These are phyloP conservation scores for Eurosta solidaginis DNA, from an alignment of 1,140 invertebrate genomes.

Conservation along the genomic window DNA sequence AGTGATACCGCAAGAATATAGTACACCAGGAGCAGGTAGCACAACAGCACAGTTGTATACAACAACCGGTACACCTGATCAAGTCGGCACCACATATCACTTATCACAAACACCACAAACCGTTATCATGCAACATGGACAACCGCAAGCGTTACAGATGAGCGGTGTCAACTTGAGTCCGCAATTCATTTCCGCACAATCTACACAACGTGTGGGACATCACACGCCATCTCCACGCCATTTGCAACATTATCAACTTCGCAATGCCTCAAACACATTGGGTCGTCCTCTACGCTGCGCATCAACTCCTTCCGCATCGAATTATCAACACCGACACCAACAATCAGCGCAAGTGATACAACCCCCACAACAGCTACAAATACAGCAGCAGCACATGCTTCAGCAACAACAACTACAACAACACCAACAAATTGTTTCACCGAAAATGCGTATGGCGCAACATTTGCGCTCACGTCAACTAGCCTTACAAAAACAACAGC, in stretches of 20 bases:
- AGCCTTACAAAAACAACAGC: background rate
- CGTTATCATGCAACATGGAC: constrained; percentile 16
- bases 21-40: constrained; percentile 47
- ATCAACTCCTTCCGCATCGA: background rate
- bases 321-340: background rate
- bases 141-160: background rate
- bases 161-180: background rate
- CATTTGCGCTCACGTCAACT: background rate
- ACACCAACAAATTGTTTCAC: constrained; percentile 29
- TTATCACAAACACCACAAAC: constrained; percentile 15
- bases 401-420: constrained; percentile 11
- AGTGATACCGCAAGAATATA: constrained; percentile 37
- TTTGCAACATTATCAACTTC: constrained; percentile 1
- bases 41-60: constrained; percentile 48
- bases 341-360: constrained; percentile 16
- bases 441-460: constrained; percentile 34
- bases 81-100: background rate
- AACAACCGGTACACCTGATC: constrained; percentile 32
- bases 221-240: background rate
- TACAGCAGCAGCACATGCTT: constrained; percentile 24
- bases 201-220: background rate
- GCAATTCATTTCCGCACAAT: constrained; percentile 11
- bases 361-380: background rate
- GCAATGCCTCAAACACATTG: background rate
- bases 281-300: background rate